A percentile compares a stretch with the other conserved stretches of the same genome.
These are phyloP conservation scores for Tauraco erythrolophus DNA, from an alignment of 2,113 vertebrate species.

Conservation along the genomic window DNA sequence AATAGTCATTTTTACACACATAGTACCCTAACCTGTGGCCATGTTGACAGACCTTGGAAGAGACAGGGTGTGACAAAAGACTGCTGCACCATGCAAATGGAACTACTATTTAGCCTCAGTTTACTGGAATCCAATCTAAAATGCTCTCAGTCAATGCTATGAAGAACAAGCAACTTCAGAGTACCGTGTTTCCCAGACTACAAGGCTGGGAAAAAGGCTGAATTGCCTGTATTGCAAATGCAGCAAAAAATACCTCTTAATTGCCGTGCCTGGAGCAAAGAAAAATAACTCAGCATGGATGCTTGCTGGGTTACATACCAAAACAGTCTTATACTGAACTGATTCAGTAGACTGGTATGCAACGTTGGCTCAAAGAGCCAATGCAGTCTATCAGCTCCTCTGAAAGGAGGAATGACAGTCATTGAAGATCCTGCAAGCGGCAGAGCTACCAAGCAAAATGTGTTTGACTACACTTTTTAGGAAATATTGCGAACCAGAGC, in stretches of 20 bases:
- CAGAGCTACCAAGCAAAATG: not conserved
- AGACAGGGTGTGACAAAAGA: not conserved
- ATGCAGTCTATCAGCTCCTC: not conserved
- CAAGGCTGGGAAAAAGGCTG: not conserved
- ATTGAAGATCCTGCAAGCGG: not conserved
- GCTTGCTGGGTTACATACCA: conserved; percentile 44
- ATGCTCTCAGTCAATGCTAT: not conserved
- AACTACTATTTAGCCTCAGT: not conserved
- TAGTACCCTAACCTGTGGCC: not conserved
- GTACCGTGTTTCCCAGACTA: not conserved
- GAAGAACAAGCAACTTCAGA: not conserved
- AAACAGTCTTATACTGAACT: conserved; percentile 23
- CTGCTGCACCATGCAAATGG: not conserved
- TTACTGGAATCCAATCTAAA: not conserved
- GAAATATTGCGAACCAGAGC: not conserved
- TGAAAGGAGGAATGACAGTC: not conserved
- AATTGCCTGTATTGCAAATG: conserved; percentile 20
- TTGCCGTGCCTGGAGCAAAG: conserved; percentile 37
- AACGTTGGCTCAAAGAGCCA: not conserved
- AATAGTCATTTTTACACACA: accelerated
- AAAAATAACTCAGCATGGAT: conserved; percentile 39
- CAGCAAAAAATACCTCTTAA: conserved; percentile 35
- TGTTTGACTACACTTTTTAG: not conserved
- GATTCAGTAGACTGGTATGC: conserved; percentile 56
- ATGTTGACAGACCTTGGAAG: not conserved